These are phyloP conservation scores for Stigmatopora nigra DNA, from an alignment of 2,113 vertebrate species.

Conservation along the genomic window DNA sequence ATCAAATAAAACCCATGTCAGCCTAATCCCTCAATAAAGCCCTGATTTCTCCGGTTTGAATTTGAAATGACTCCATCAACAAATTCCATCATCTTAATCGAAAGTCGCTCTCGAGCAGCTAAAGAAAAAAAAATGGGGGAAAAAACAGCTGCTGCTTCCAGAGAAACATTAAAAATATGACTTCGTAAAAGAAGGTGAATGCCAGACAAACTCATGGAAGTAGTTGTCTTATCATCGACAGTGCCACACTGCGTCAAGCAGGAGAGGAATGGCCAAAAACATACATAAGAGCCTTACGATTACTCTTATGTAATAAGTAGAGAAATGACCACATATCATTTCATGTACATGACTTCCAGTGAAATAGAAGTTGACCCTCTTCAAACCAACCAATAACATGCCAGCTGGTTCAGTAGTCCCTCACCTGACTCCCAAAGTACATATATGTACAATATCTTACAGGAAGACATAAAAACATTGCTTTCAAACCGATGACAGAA, in stretches of 20 bases:
- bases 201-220: constrained; percentile 30
- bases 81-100: constrained; percentile 17
- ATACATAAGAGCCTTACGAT: constrained; percentile 33
- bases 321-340: constrained; percentile 51
- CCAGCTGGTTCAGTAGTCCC: constrained; percentile 49
- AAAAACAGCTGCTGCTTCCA: constrained; percentile 22
- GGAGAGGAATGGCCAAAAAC: constrained; percentile 27
- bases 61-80: constrained; percentile 17
- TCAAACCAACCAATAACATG: constrained; percentile 56
- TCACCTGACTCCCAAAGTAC: constrained; percentile 54
- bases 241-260: constrained; percentile 4
- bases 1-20: constrained; percentile 52
- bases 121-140: constrained; percentile 12
- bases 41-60: constrained; percentile 36
- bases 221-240: not conserved
- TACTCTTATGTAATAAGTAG: constrained; percentile 40
- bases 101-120: constrained; percentile 18
- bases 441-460: constrained; percentile 95
- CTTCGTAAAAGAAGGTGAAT: constrained; percentile 21
- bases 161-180: constrained; percentile 21
- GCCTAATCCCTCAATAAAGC: constrained; percentile 33
- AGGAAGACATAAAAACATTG: constrained; percentile 82
- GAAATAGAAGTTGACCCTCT: constrained; percentile 42
- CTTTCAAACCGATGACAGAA: constrained; percentile 78
- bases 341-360: constrained; percentile 43